phyloP scores from a whole-genome alignment of 2,113 vertebrate genomes.

The Myotis davidii region DNA sequence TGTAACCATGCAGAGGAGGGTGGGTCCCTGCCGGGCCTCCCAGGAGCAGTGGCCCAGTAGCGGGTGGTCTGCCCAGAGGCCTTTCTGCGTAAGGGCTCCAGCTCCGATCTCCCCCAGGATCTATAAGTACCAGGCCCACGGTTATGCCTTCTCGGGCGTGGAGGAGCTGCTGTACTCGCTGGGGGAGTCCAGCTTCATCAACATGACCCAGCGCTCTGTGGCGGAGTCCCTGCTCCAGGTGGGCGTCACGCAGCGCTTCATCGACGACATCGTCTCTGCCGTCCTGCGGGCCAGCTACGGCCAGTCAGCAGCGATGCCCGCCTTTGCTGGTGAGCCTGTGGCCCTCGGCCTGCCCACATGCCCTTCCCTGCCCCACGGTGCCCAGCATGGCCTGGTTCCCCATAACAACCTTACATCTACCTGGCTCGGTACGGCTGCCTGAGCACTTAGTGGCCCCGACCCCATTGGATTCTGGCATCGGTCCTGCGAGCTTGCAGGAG shows the following conservation, averaged over 20 bases:
- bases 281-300: slow-evolving; percentile 96
- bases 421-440: neutral
- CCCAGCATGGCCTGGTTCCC: neutral
- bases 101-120: slow-evolving; percentile 85
- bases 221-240: slow-evolving; percentile 94
- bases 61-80: neutral
- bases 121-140: slow-evolving; percentile 98
- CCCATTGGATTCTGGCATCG: neutral
- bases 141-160: slow-evolving; percentile 95
- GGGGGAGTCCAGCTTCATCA: slow-evolving; percentile 93
- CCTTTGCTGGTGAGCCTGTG: slow-evolving; percentile 91
- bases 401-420: fast-evolving
- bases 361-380: neutral
- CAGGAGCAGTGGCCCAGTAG: neutral
- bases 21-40: neutral
- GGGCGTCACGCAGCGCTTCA: slow-evolving; percentile 96
- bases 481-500: neutral
- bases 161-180: slow-evolving; percentile 94
- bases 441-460: neutral
- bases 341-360: neutral
- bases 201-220: slow-evolving; percentile 95
- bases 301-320: slow-evolving; percentile 94
- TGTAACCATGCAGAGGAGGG: neutral
- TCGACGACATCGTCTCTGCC: slow-evolving; percentile 94
- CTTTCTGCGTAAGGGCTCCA: neutral